Evolutionary conservation across 2,113 vertebrate genomes (phyloP), one percentile per base, ranked within the genome.

Genomic region (Sminthopsis crassicaudata): DNA sequence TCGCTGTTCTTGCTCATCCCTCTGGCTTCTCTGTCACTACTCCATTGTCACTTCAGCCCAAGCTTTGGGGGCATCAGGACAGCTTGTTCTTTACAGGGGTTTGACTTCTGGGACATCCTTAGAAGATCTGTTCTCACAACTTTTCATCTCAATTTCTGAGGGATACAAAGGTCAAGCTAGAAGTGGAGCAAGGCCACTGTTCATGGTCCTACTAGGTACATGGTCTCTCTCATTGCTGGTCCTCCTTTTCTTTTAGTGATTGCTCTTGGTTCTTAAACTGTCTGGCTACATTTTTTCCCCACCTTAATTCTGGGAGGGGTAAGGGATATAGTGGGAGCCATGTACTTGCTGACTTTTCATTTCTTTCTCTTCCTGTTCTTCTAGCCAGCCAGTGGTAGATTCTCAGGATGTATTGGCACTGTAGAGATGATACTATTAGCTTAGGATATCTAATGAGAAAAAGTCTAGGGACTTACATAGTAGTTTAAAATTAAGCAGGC

Each of bases 391-490:
- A 98, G 99, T 0, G 98, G 99, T 0, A 98, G 97, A 50, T 99
- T 98, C 10, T 99, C 98, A 0, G 98, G 92, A 0, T 98, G 98
- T 92, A 96, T 48, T 57, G 98, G 97, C 98, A 98, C 90, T 98
- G 98, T 9, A 98, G 96, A 0, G 98, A 98, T 0, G 99, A 98
- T 0, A 98, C 96, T 97, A 98, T 89, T 8, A 99, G 98, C 0
- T 97, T 97, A 0, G 98, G 98, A 19, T 98, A 99, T 0, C 98
- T 54, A 54, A 23, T 23, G 98, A 0, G 98, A 98, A 76, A 99
- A 98, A 91, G 98, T 99, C 98, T 98, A 93, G 0, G 99, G 99
- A 52, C 98, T 99, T 94, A 99, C 98, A 89, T 99, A 98, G 92
- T 99, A 99, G 92, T 99, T 99, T 96, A 99, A 99, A 51, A 51